A percentile compares a stretch with the other conserved stretches of the same genome.
Conservation (phyloP, 2,888 invertebrate species). For the Pachydiplax longipennis region DNA sequence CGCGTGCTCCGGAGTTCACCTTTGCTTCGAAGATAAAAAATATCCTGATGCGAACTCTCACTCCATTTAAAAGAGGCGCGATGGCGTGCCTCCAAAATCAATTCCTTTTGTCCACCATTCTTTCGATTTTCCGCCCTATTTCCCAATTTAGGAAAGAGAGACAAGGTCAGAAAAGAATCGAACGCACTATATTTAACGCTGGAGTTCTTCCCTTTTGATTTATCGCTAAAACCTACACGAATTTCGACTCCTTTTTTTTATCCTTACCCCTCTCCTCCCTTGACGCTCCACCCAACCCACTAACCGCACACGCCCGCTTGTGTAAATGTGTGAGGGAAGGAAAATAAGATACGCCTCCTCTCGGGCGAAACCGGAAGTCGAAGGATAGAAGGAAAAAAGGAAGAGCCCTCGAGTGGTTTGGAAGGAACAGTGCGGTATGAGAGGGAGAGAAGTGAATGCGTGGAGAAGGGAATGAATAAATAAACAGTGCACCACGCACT, state of each 20-base stretch:
- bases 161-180: too few relatives aligned
- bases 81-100: too few relatives aligned
- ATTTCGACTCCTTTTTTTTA: not conserved
- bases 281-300: not conserved
- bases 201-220: not conserved
- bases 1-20: too few relatives aligned
- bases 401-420: not conserved
- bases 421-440: not conserved
- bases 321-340: not conserved
- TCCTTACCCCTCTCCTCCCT: not conserved
- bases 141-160: too few relatives aligned
- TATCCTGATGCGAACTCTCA: too few relatives aligned
- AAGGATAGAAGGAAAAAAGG: not conserved
- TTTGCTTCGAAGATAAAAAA: too few relatives aligned
- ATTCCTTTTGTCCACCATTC: too few relatives aligned
- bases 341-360: not conserved
- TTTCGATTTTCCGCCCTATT: too few relatives aligned
- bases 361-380: not conserved
- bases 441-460: not conserved
- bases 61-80: too few relatives aligned
- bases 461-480: not conserved
- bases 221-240: not conserved
- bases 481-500: too few relatives aligned
- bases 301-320: not conserved
- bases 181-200: too few relatives aligned